These are phyloP conservation scores for Chaetogeoica ovagalla DNA, from an alignment of 2,888 invertebrate genomes.

Conservation along the genomic window DNA sequence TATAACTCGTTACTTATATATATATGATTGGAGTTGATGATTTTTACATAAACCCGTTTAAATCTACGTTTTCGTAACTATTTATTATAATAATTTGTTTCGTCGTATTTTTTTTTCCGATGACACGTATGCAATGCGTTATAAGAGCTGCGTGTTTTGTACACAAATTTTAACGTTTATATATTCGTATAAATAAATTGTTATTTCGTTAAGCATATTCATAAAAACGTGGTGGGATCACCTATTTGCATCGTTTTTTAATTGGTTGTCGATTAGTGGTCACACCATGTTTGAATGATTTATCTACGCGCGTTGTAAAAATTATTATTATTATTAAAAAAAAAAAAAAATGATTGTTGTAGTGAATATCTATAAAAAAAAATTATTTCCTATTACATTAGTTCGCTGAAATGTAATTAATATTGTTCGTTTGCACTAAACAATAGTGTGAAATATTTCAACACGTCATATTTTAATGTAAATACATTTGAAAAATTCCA, in stretches of 20 bases:
- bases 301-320: conserved; percentile 3
- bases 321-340: too few relatives aligned
- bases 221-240: conserved; percentile 11
- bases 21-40: background rate
- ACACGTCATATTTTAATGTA: background rate
- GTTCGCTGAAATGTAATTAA: background rate
- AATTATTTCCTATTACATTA: conserved; percentile 5
- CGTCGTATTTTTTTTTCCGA: too few relatives aligned
- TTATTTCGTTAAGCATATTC: background rate
- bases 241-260: conserved; percentile 9
- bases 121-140: background rate
- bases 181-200: background rate
- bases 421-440: background rate
- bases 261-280: conserved; percentile 31
- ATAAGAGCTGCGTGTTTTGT: background rate
- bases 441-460: background rate
- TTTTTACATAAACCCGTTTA: background rate
- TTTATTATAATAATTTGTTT: background rate
- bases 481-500: background rate
- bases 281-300: background rate
- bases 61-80: background rate
- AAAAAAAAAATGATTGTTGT: conserved; percentile 21
- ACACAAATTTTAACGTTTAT: background rate
- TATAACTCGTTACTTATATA: background rate
- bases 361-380: conserved; percentile 3